Conservation (phyloP, 2,797 vertebrate species). For the Megalops cyprinoides region DNA sequence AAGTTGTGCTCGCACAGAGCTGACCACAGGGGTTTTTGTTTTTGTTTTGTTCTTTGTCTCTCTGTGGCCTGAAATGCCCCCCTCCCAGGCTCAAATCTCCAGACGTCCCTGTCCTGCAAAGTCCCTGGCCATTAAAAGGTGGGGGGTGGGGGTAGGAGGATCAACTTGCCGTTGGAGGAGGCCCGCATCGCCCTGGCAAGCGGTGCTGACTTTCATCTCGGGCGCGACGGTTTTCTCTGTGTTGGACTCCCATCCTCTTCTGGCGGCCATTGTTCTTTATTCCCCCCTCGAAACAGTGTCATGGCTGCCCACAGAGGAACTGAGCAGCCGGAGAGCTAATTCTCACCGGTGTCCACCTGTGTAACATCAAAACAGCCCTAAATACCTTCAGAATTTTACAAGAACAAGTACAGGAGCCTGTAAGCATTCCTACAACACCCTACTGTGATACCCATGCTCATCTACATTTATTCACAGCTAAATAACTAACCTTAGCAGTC, state of each 20-base stretch:
- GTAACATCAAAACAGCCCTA: no score
- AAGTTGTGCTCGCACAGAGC: not conserved
- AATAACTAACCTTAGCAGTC: no score
- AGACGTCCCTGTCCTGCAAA: not conserved
- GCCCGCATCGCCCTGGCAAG: not conserved
- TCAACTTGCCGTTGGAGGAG: not conserved
- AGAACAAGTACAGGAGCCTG: no score
- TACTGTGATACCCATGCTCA: no score
- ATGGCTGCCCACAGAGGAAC: constrained; percentile 18
- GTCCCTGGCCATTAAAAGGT: not conserved
- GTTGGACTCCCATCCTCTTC: constrained; percentile 32
- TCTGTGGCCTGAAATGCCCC: not conserved
- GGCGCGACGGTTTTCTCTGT: constrained; percentile 18
- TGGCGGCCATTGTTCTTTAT: constrained; percentile 9
- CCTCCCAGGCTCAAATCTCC: not conserved
- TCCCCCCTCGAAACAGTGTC: not conserved
- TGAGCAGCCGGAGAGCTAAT: not conserved
- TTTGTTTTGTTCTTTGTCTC: not conserved
- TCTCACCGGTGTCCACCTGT: no score
- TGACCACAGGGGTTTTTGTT: not conserved
- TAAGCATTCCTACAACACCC: no score
- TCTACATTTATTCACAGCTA: no score
- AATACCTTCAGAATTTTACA: no score
- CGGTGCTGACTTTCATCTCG: constrained; percentile 18
- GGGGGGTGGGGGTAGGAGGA: not conserved